Percentiles rank a stretch among this genome's conserved stretches.
phyloP scores from a whole-genome alignment of 1,140 invertebrate genomes.

The Drosophila setifemur region DNA sequence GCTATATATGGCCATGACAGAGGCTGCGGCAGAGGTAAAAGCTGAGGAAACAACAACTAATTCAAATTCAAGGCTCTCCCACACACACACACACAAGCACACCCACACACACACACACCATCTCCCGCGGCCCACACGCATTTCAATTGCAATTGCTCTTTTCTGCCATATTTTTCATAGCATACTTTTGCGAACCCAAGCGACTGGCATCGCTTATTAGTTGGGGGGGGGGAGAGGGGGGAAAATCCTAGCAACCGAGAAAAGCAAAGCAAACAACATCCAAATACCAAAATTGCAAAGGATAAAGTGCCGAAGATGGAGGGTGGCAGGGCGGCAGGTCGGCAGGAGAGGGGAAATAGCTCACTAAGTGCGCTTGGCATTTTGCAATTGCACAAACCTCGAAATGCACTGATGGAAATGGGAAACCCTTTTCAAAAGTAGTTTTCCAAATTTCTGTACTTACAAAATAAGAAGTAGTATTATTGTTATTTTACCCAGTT shows the following conservation, averaged over 20 bases:
- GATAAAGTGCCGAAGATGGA: no score
- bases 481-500: no score
- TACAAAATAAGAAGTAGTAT: no score
- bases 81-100: background rate
- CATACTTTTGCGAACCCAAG: conserved; percentile 45
- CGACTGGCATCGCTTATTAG: conserved; percentile 44
- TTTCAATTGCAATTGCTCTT: conserved; percentile 20
- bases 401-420: conserved; percentile 17
- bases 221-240: background rate
- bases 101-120: background rate
- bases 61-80: conserved; percentile 52
- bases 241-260: background rate
- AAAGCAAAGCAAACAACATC: background rate
- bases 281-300: no score
- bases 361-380: conserved; percentile 26
- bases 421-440: no score
- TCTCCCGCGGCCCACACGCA: background rate
- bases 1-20: conserved; percentile 31
- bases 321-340: no score
- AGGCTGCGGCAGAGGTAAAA: conserved; percentile 13
- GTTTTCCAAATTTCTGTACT: no score
- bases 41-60: conserved; percentile 35
- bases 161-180: conserved; percentile 27
- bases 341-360: background rate
- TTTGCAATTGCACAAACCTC: conserved; percentile 26